Conservation (phyloP, 1,140 invertebrate species). For the Lineus longissimus region DNA sequence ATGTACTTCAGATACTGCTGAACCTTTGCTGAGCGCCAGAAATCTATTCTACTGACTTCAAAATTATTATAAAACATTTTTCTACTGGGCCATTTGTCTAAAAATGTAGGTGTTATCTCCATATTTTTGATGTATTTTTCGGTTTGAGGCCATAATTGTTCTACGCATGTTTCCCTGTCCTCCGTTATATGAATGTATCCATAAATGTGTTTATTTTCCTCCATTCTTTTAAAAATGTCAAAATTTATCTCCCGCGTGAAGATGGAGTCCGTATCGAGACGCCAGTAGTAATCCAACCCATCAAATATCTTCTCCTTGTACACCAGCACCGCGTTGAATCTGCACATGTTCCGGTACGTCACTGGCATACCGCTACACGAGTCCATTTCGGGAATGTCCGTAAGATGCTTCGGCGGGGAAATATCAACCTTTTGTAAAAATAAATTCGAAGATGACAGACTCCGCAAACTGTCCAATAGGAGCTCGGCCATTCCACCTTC, state of each 20-base stretch:
- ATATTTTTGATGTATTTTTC: neutral
- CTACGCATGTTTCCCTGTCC: neutral
- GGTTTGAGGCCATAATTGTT: neutral
- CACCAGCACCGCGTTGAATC: neutral
- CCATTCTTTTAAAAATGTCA: neutral
- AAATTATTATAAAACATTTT: neutral
- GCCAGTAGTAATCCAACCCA: neutral
- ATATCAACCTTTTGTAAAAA: neutral
- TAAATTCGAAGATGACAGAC: neutral
- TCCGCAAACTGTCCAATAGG: neutral
- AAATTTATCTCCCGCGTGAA: neutral
- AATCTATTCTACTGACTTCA: neutral
- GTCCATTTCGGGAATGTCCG: neutral
- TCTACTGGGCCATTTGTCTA: neutral
- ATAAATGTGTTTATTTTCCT: neutral
- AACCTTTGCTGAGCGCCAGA: neutral
- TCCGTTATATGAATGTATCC: neutral
- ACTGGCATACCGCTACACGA: neutral
- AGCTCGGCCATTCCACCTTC: neutral
- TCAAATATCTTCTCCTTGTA: neutral
- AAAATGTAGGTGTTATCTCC: neutral
- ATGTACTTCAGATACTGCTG: neutral
- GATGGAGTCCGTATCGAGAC: neutral
- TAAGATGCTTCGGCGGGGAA: too few species aligned
- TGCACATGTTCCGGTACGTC: neutral